A percentile compares a stretch with the other conserved stretches of the same genome.
Conservation (phyloP, 1,140 invertebrate genomes). For the Drosophila yakuba region DNA sequence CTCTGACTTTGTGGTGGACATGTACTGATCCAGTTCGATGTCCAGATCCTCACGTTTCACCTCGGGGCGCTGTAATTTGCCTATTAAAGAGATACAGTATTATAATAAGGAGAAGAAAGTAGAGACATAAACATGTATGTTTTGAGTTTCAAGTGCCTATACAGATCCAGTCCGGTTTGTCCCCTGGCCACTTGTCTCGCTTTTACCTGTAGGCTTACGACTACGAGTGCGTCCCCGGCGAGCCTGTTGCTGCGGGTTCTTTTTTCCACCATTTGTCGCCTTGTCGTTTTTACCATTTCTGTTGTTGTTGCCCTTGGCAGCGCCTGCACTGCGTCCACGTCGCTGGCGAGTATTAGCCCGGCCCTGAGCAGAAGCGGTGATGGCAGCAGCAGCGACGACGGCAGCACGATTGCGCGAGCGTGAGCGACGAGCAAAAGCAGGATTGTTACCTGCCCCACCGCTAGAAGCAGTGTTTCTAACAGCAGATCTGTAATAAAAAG, state of each 20-base stretch:
- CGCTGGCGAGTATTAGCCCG: constrained; percentile 48
- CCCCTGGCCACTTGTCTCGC: constrained; percentile 57
- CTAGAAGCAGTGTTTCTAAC: constrained; percentile 51
- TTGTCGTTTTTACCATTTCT: constrained; percentile 62
- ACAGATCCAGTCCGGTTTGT: constrained; percentile 31
- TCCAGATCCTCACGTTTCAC: constrained; percentile 82
- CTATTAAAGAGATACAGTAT: constrained; percentile 24
- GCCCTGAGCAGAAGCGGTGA: constrained; percentile 30
- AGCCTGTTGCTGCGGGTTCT: constrained; percentile 52
- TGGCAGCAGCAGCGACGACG: constrained; percentile 39
- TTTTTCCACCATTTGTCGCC: constrained; percentile 32
- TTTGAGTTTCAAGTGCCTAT: constrained; percentile 24
- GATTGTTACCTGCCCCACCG: constrained; percentile 19
- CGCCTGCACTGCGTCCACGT: constrained; percentile 63
- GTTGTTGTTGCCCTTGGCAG: constrained; percentile 47
- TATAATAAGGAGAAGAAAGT: background rate
- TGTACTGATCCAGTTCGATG: constrained; percentile 82
- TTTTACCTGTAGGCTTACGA: constrained; percentile 78
- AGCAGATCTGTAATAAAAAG: constrained; percentile 46
- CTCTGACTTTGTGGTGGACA: constrained; percentile 81
- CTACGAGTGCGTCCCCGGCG: constrained; percentile 80
- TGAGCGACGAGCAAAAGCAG: constrained; percentile 46
- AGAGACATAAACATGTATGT: background rate
- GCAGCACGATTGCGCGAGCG: constrained; percentile 63
- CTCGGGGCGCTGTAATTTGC: constrained; percentile 44